Percentiles rank a stretch among this genome's conserved stretches.
phyloP scores from a whole-genome alignment of 2,113 vertebrate genomes.

The Nannobrachium achirus region DNA sequence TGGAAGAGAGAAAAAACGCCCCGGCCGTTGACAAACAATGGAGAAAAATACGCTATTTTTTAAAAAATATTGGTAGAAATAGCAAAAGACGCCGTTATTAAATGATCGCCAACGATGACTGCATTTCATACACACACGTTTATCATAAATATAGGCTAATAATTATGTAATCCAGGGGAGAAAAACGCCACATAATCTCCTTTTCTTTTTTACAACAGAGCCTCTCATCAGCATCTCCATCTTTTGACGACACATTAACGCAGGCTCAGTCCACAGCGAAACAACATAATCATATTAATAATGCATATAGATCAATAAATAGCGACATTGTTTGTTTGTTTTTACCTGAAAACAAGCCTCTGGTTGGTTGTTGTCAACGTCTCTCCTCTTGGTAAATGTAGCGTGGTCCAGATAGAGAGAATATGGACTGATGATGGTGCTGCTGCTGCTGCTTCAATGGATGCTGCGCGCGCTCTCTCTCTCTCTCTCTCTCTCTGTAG shows the following conservation, averaged over 20 bases:
- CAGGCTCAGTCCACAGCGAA: no score
- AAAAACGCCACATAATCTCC: not conserved
- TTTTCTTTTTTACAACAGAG: slow-evolving; percentile 10
- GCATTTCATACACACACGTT: not conserved
- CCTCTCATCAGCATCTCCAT: slow-evolving; percentile 10
- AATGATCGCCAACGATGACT: not conserved
- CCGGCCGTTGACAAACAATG: slow-evolving; percentile 34
- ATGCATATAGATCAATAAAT: no score
- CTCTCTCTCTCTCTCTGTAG: slow-evolving; percentile 29
- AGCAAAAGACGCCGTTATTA: not conserved
- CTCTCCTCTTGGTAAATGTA: slow-evolving; percentile 8
- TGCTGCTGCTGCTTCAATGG: slow-evolving; percentile 26
- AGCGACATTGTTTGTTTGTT: not conserved
- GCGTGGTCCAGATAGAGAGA: not conserved
- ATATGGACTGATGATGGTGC: not conserved
- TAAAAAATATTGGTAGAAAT: not conserved
- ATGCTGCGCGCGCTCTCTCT: slow-evolving; percentile 40
- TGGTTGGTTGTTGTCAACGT: not conserved
- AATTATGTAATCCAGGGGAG: not conserved
- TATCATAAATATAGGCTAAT: not conserved
- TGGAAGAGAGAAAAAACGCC: slow-evolving; percentile 48
- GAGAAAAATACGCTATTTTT: slow-evolving; percentile 13
- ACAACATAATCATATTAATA: not conserved
- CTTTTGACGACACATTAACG: not conserved
- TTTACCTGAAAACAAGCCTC: slow-evolving; percentile 74